A percentile compares a stretch with the other conserved stretches of the same genome.
Conservation (phyloP, 2,888 invertebrate species). For the Tupiocoris notatus region DNA sequence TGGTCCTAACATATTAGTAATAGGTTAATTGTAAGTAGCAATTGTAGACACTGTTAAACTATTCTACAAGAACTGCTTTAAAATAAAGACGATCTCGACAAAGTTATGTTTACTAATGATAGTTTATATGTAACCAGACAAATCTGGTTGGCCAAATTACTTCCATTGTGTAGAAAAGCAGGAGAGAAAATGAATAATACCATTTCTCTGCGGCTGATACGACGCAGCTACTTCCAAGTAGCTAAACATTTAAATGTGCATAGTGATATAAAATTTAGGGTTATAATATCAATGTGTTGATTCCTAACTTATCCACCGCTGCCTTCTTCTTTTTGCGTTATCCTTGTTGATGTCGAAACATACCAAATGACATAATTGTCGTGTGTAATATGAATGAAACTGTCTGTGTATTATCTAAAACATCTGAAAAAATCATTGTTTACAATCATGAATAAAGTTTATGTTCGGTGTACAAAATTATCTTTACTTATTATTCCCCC, state of each 20-base stretch:
- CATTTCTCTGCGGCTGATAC: neutral
- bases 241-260: neutral
- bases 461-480: neutral
- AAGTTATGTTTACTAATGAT: neutral
- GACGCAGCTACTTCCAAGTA: neutral
- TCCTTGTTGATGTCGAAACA: neutral
- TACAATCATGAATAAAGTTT: neutral
- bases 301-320: neutral
- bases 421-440: neutral
- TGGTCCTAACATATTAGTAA: too few species aligned
- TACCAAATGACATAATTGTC: neutral
- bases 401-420: neutral
- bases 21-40: neutral
- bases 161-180: neutral
- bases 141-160: neutral
- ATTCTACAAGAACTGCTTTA: neutral
- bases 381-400: neutral
- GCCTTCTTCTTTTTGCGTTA: neutral
- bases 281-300: neutral
- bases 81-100: neutral
- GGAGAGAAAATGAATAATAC: neutral
- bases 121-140: neutral
- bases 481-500: neutral
- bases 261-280: neutral
- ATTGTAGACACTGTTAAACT: neutral